Base-by-base conservation (phyloP, 2,113 vertebrate species). In the Hemibates koningsi region DNA sequence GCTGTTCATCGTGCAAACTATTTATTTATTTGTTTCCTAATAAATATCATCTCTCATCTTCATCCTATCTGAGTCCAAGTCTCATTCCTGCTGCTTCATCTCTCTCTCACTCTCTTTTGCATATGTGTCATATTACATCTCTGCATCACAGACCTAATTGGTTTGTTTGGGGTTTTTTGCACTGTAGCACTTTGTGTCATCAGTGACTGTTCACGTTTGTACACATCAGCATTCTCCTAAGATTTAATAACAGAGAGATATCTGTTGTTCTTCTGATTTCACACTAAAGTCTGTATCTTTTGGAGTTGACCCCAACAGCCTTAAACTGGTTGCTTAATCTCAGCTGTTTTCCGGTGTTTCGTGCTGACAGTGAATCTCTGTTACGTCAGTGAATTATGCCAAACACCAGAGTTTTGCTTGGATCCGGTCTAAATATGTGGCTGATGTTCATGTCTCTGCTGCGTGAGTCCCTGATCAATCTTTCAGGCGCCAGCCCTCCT, bases 391-490 rank as follows among this genome's bases (percentile, higher is more conserved):
- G 19, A 3, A 27, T 19, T 66, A 17, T 48, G 27, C 54, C 73
- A 71, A 59, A 86, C 41, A 76, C 17, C 21, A 32, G 52, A 52
- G 45, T 79, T 71, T 3, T 45, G 53, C 59, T 17, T 9, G 53
- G 53, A 16, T 80, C 66, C 5, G 24, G 78, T 76, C 21, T 79
- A 48, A 80, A 43, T 34, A 57, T 53, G 5, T 24, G n/a, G 52
- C 63, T 57, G 57, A 83, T 87, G 84, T 91, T 91, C 89, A 89
- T 95, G 89, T 81, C 82, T 61, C 48, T 83, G 87, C 50, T 45
- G 84, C 41, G 36, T 19, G 76, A 93, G 86, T 94, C 86, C 24
- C 48, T 80, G 91, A 94, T 95, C 94, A 94, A 93, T 95, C 89
- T 45, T 84, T 13, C 71, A 79, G 94, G 94, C 91, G 91, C 93